These are phyloP conservation scores for Antechinus flavipes DNA, from an alignment of 2,113 vertebrate genomes.

Conservation along the genomic window DNA sequence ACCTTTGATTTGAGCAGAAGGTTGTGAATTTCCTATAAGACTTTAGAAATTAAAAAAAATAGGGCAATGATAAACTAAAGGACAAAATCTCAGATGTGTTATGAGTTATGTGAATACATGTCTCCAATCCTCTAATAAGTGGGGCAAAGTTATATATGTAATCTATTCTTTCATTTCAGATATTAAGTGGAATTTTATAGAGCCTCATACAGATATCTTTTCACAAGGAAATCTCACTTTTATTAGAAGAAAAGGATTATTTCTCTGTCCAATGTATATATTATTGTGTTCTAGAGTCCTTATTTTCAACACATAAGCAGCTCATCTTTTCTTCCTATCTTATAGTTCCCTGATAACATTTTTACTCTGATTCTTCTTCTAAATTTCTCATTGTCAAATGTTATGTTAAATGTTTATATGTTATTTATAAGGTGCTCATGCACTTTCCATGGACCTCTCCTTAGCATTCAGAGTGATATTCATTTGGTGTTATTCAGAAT, in stretches of 20 bases:
- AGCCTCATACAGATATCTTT: not conserved
- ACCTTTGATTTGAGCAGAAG: slow-evolving; percentile 35
- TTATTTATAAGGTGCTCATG: not conserved
- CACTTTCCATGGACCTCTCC: not conserved
- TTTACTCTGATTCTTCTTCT: not conserved
- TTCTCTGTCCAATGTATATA: not conserved
- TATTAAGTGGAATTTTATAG: slow-evolving; percentile 10
- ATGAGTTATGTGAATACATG: slow-evolving; percentile 44
- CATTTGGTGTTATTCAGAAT: not conserved
- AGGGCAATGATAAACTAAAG: not conserved
- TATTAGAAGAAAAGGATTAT: slow-evolving; percentile 32
- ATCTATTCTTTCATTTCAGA: slow-evolving; percentile 60
- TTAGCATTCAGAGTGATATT: not conserved
- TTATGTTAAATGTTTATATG: not conserved
- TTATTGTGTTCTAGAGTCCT: not conserved
- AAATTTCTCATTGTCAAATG: not conserved
- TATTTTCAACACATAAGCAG: not conserved
- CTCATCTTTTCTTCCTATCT: not conserved
- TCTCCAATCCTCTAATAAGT: slow-evolving; percentile 29
- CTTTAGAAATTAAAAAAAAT: slow-evolving; percentile 30
- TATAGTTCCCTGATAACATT: not conserved
- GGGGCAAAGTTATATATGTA: slow-evolving; percentile 27
- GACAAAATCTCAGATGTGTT: slow-evolving; percentile 33
- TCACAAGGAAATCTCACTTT: slow-evolving; percentile 28
- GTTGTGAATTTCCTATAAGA: slow-evolving; percentile 38